phyloP scores from a whole-genome alignment of 1,140 invertebrate species.

The Venturia canescens region DNA sequence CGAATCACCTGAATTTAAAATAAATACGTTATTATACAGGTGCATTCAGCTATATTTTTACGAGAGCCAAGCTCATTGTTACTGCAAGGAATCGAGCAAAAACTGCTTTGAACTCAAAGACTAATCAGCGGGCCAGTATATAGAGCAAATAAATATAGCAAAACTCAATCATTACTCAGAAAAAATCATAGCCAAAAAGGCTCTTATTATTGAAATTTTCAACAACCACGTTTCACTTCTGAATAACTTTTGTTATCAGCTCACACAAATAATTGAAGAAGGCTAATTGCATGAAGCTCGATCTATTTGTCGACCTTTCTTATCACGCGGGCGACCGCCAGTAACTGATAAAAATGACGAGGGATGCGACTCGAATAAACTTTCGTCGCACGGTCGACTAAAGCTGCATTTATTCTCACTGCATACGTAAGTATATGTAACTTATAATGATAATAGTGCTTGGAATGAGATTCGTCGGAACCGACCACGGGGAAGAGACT shows the following conservation, averaged over 20 bases:
- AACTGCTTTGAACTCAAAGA: too few species aligned
- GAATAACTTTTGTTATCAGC: not conserved
- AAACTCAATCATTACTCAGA: too few species aligned
- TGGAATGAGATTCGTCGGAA: conserved; percentile 19
- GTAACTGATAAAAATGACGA: conserved; percentile 64
- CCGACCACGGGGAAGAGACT: conserved; percentile 33
- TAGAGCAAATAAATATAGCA: too few species aligned
- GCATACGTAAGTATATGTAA: not conserved
- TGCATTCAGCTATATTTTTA: too few species aligned
- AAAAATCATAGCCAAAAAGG: too few species aligned
- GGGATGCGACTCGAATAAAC: conserved; percentile 25
- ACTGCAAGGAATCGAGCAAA: too few species aligned
- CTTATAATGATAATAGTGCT: conserved; percentile 20
- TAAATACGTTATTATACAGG: too few species aligned
- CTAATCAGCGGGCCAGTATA: too few species aligned
- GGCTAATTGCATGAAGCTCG: conserved; percentile 64
- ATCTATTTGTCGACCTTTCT: conserved; percentile 67
- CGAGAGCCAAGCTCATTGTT: too few species aligned
- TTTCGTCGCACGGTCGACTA: conserved; percentile 7
- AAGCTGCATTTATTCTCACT: conserved; percentile 46
- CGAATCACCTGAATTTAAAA: too few species aligned
- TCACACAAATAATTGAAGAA: conserved; percentile 60
- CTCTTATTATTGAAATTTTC: not conserved
- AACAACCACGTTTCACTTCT: not conserved
- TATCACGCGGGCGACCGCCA: conserved; percentile 53